A percentile compares a stretch with the other conserved stretches of the same genome.
Conservation (phyloP, 2,113 vertebrate species). For the Vidua chalybeata region DNA sequence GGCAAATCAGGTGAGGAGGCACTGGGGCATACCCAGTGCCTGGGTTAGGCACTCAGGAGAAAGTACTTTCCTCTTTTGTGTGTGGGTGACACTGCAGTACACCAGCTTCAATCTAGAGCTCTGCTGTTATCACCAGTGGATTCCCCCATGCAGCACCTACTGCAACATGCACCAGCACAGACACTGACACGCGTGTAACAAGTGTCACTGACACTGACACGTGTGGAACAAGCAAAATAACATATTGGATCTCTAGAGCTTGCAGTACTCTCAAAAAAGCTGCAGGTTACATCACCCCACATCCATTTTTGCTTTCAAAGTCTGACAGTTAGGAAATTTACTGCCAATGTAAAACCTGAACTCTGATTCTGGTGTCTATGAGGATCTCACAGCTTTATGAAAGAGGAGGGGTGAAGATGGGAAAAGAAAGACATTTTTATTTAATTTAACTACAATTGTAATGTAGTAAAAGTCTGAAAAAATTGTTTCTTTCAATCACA, state of each 20-base stretch:
- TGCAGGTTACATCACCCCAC: not conserved
- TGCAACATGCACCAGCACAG: not conserved
- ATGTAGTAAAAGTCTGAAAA: not conserved
- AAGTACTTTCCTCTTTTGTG: not conserved
- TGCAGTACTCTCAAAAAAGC: not conserved
- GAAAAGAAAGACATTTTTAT: not conserved
- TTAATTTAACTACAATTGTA: not conserved
- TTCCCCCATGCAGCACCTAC: rapidly evolving
- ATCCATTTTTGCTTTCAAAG: rapidly evolving
- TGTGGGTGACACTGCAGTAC: not conserved
- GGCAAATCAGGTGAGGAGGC: not conserved
- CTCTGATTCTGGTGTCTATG: not conserved
- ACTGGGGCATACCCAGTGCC: too few species aligned
- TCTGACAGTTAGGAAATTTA: not conserved
- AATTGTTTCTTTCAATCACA: not conserved
- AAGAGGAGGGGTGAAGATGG: not conserved
- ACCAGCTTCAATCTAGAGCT: rapidly evolving
- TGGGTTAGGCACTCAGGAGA: not conserved
- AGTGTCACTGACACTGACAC: not conserved
- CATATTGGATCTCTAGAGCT: not conserved
- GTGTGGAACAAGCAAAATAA: rapidly evolving
- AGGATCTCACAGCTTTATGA: not conserved
- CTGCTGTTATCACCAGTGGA: rapidly evolving
- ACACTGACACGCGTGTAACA: not conserved
- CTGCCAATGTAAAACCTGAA: not conserved